Evolutionary conservation across 2,797 vertebrate species (phyloP).

Genomic region (Phrynocephalus vlangalii): DNA sequence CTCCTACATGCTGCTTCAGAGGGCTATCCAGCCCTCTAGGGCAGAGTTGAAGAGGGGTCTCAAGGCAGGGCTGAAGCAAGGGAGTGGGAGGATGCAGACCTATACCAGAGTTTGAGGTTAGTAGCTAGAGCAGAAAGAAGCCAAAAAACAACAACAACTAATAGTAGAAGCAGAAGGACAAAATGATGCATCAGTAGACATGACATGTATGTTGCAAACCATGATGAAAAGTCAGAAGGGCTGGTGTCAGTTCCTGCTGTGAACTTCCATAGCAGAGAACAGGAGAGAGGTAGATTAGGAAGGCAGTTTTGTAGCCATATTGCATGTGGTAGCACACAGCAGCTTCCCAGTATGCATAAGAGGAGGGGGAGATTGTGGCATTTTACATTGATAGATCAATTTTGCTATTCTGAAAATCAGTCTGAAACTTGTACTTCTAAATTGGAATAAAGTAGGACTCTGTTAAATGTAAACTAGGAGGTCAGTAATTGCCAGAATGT

Average conservation of each 20-base stretch:
- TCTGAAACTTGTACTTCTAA: too few relatives aligned
- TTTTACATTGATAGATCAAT: too few relatives aligned
- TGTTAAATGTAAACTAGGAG: background rate
- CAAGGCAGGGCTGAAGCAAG: background rate
- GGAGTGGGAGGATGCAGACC: too few relatives aligned
- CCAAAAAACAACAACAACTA: too few relatives aligned
- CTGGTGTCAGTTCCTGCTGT: background rate
- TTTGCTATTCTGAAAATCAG: too few relatives aligned
- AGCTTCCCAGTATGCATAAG: too few relatives aligned
- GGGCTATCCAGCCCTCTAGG: too few relatives aligned
- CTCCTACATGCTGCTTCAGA: background rate
- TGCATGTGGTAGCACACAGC: background rate
- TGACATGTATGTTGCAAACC: background rate
- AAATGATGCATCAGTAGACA: background rate
- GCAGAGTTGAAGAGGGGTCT: background rate
- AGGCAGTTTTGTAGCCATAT: background rate
- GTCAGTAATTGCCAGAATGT: background rate
- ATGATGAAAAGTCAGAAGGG: background rate
- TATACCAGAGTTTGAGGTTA: background rate
- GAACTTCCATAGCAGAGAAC: background rate
- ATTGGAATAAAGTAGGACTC: conserved; percentile 5
- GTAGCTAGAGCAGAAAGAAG: background rate
- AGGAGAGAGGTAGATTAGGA: background rate
- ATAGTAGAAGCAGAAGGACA: background rate
- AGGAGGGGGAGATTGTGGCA: too few relatives aligned